Conservation (phyloP, 2,888 invertebrate genomes). For the Apodemia duryi region DNA sequence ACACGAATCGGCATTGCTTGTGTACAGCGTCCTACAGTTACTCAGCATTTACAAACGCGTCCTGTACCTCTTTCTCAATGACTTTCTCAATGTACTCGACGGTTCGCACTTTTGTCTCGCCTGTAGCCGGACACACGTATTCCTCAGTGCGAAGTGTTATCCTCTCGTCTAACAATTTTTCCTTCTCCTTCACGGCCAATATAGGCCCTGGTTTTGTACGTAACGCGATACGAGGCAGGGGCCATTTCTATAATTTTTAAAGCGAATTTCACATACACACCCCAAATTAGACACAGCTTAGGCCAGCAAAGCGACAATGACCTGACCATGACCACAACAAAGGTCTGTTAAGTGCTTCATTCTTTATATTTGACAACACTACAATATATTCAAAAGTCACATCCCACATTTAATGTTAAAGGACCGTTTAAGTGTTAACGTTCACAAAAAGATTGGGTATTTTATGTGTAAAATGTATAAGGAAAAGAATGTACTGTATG, state of each 20-base stretch:
- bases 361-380: constrained; percentile 13
- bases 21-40: constrained; percentile 61
- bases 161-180: constrained; percentile 93
- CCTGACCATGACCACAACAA: constrained; percentile 39
- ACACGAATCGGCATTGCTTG: constrained; percentile 64
- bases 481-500: constrained; percentile 1
- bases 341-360: constrained; percentile 25
- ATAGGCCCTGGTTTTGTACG: constrained; percentile 91
- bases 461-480: constrained; percentile 11
- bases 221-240: constrained; percentile 91
- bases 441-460: constrained; percentile 3
- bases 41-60: constrained; percentile 63
- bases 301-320: constrained; percentile 61
- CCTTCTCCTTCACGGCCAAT: constrained; percentile 91
- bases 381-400: neutral
- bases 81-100: constrained; percentile 97
- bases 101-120: constrained; percentile 92
- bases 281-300: constrained; percentile 50
- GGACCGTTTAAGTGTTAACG: constrained; percentile 18
- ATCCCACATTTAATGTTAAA: constrained; percentile 18
- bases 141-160: constrained; percentile 93
- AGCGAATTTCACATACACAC: constrained; percentile 74
- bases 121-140: constrained; percentile 90
- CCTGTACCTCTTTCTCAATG: constrained; percentile 95
- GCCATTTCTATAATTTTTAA: constrained; percentile 79